Evolutionary conservation across 2,888 invertebrate genomes (phyloP), one percentile per base, ranked within the genome.

Genomic region (Pardosa pseudoannulata): DNA sequence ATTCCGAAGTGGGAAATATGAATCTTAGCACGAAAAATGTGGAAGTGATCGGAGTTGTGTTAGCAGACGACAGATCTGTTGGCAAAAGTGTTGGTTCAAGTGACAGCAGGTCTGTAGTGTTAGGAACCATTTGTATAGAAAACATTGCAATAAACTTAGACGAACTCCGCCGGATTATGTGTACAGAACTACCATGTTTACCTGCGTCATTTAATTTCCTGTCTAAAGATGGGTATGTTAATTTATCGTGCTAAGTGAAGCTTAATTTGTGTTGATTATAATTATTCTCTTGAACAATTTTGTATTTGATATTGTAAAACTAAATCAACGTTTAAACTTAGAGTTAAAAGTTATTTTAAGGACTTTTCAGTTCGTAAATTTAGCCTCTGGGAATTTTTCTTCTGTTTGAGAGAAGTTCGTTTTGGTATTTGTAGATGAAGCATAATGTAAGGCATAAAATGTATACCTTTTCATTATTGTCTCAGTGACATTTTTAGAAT

Each of bases 221-320:
- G 3, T 79, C 88, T 0, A 87, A 80, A 74, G 83, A 88, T 31
- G 88, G 88, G 88, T 88, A 72, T 62, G 88, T 87, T 56, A 39
- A 41, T 28, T 27, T 56, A 50, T n/a, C 16, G 19, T 23, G n/a
- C 13, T 65, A 16, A 50, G 16, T 50, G 19, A 6, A 50, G 16
- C 16, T 9, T 50, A 50, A n/a, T n/a, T n/a, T n/a, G n/a, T n/a
- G n/a, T n/a, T n/a, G n/a, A n/a, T n/a, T n/a, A n/a, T n/a, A n/a
- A n/a, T n/a, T n/a, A n/a, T n/a, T n/a, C n/a, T n/a, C n/a, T n/a
- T n/a, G n/a, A n/a, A n/a, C n/a, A n/a, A n/a, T n/a, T n/a, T n/a
- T n/a, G n/a, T n/a, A n/a, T n/a, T n/a, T n/a, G n/a, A n/a, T n/a
- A n/a, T n/a, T n/a, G n/a, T n/a, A n/a, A n/a, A n/a, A n/a, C n/a